These are phyloP conservation scores for Lordiphosa andalusiaca DNA, from an alignment of 2,888 invertebrate species.

Conservation along the genomic window DNA sequence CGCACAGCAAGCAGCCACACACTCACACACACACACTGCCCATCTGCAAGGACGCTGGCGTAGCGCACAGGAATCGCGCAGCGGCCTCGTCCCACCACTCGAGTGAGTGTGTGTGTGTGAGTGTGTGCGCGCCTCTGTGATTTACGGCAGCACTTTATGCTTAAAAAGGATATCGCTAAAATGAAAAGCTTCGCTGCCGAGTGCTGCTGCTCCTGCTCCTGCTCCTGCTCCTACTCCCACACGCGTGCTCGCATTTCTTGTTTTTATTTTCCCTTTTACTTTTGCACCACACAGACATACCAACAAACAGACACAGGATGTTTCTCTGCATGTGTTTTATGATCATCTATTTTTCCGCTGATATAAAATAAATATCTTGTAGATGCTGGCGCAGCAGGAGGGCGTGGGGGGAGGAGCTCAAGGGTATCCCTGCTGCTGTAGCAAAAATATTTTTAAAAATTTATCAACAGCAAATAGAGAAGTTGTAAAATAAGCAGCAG, in stretches of 20 bases:
- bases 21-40: conserved; percentile 23
- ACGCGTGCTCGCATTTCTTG: conserved; percentile 31
- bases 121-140: conserved; percentile 68
- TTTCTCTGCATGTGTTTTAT: conserved; percentile 73
- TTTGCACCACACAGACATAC: conserved; percentile 30
- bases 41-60: conserved; percentile 33
- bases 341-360: conserved; percentile 74
- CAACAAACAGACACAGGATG: conserved; percentile 48
- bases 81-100: conserved; percentile 32
- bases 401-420: conserved; percentile 7
- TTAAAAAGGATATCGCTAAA: conserved; percentile 78
- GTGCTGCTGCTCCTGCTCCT: conserved; percentile 14
- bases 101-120: conserved; percentile 27
- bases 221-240: conserved; percentile 20
- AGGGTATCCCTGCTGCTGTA: conserved; percentile 22
- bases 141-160: conserved; percentile 77
- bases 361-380: conserved; percentile 73
- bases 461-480: conserved; percentile 73
- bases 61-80: conserved; percentile 55
- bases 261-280: conserved; percentile 63
- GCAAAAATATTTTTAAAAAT: conserved; percentile 73
- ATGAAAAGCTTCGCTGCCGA: conserved; percentile 68
- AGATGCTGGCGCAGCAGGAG: conserved; percentile 11
- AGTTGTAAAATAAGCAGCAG: conserved; percentile 54
- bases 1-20: conserved; percentile 31